Base-by-base conservation (phyloP, 2,888 invertebrate species). In the Eumacrocentrus americanus region DNA sequence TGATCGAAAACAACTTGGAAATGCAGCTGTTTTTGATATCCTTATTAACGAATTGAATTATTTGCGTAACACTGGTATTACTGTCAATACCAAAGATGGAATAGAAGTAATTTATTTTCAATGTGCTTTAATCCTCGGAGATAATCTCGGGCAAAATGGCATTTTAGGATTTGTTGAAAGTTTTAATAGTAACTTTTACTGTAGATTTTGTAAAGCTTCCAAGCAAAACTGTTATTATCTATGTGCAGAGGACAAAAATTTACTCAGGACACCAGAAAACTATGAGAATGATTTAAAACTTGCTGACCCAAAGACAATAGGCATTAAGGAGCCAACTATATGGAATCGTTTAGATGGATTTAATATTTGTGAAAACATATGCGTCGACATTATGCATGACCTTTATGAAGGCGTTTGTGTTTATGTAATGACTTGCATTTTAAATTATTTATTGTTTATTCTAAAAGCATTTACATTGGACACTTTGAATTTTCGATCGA, bases 151-250 rank as follows among this genome's bases (percentile, higher is more conserved):
- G 9, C 18, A 40, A 9, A 54, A 54, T 40, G 40, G 42, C n/a
- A 54, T 54, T 42, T 40, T 54, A 23, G 42, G 42, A n/a, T 40
- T 42, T 11, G 22, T 40, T 7, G 54, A 54, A 42, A 54, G 54
- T 16, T 54, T 54, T 23, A 40, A 22, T 20, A 23, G 22, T 22
- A 54, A 23, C 22, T 20, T 22, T 25, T 54, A 54, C 22, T 42
- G 42, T 54, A 18, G 29, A 23, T 40, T 54, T 14, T 14, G 16
- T 9, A 42, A 42, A 42, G 9, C 18, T 4, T 42, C 42, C 3
- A 42, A 42, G 9, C 16, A 12, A 42, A 9, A 42, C 11, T 42
- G 42, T 16, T 3, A 42, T 9, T 3, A 12, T 16, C 11, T 7
- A 42, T 42, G 42, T 18, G 12, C 42, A 4, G 42, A 42, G 18